Percentiles rank a stretch among this genome's conserved stretches.
Evolutionary conservation across 2,888 invertebrate species (phyloP).

Genomic region (Yponomeuta evonymella): DNA sequence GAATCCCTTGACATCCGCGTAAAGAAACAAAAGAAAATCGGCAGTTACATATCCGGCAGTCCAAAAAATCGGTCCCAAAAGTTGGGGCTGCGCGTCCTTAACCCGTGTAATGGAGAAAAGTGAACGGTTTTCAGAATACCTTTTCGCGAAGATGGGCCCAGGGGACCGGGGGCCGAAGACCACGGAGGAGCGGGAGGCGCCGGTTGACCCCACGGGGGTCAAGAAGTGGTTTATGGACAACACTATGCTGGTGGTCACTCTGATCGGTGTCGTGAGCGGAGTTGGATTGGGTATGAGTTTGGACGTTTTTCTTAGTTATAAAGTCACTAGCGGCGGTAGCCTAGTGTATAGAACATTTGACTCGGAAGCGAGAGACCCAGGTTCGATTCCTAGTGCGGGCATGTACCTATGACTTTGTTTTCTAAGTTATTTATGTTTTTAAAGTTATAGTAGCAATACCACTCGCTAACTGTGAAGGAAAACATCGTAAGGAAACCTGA

Average conservation of each 20-base stretch:
- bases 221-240: slow-evolving; percentile 85
- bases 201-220: slow-evolving; percentile 79
- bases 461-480: no score
- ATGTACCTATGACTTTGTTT: no score
- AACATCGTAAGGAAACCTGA: no score
- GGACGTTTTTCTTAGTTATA: no score
- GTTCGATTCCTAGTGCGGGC: no score
- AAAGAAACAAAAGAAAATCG: slow-evolving; percentile 9
- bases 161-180: slow-evolving; percentile 77
- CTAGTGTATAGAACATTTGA: no score
- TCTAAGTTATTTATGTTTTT: no score
- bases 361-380: no score
- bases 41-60: not conserved
- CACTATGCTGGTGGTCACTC: slow-evolving; percentile 85
- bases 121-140: slow-evolving; percentile 85
- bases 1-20: slow-evolving; percentile 12
- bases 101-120: slow-evolving; percentile 77
- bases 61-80: slow-evolving; percentile 19
- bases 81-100: slow-evolving; percentile 30
- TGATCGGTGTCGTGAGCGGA: slow-evolving; percentile 86
- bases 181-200: slow-evolving; percentile 78
- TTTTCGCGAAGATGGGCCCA: slow-evolving; percentile 87
- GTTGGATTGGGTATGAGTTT: slow-evolving; percentile 79
- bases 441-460: no score
- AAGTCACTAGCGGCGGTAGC: no score